A percentile compares a stretch with the other conserved stretches of the same genome.
Conservation (phyloP, 2,797 vertebrate genomes). For the Leptoclinus maculatus region DNA sequence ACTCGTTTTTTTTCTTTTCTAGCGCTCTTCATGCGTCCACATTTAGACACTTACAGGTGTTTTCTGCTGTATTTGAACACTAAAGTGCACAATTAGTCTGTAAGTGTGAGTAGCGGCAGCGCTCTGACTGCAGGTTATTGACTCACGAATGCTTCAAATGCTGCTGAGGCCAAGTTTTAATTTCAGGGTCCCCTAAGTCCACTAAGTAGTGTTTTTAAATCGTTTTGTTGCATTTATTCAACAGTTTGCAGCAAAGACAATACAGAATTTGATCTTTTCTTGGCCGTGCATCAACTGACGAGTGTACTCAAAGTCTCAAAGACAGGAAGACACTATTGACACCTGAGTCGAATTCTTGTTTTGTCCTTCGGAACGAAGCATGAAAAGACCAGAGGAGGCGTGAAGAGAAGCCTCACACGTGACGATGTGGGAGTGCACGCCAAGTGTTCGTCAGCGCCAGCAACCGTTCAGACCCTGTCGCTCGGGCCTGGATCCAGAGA, state of each 20-base stretch:
- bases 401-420: slow-evolving; percentile 36
- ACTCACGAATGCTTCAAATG: too few species aligned
- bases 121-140: too few species aligned
- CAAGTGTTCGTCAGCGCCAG: not conserved
- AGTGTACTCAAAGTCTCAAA: not conserved
- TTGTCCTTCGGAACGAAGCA: slow-evolving; percentile 18
- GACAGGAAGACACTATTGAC: slow-evolving; percentile 1
- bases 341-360: slow-evolving; percentile 29
- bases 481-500: slow-evolving; percentile 37
- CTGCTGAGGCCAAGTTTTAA: not conserved
- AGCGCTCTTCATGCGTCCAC: slow-evolving; percentile 17
- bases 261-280: not conserved
- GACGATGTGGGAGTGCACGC: slow-evolving; percentile 4
- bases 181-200: not conserved
- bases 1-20: slow-evolving; percentile 11
- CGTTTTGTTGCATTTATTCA: not conserved
- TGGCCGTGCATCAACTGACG: not conserved
- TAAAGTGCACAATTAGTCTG: not conserved
- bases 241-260: not conserved
- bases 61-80: not conserved
- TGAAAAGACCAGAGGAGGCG: slow-evolving; percentile 1
- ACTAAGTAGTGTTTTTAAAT: not conserved
- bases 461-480: slow-evolving; percentile 7
- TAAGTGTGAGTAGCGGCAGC: not conserved
- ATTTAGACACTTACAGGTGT: slow-evolving; percentile 6